Evolutionary conservation across 2,113 vertebrate species (phyloP).

Genomic region (Boleophthalmus pectinirostris): DNA sequence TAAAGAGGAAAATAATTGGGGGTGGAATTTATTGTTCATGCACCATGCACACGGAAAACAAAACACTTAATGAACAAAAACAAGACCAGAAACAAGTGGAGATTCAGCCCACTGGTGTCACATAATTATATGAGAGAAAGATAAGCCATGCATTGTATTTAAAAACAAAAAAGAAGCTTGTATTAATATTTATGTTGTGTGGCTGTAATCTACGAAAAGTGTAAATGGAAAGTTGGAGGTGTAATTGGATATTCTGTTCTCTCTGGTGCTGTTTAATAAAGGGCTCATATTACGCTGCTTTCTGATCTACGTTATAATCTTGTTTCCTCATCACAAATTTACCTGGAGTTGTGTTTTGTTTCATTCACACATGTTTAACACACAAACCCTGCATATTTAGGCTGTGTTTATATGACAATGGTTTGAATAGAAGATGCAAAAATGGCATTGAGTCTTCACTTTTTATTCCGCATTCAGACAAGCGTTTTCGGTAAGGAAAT

Average conservation of each 20-base stretch:
- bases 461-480: too few relatives aligned
- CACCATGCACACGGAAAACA: background rate
- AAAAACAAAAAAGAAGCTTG: conserved; percentile 18
- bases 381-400: too few relatives aligned
- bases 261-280: conserved; percentile 43
- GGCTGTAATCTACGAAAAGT: conserved; percentile 16
- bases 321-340: too few relatives aligned
- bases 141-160: conserved; percentile 18
- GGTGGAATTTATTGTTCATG: conserved; percentile 12
- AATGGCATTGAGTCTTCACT: too few relatives aligned
- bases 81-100: background rate
- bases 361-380: too few relatives aligned
- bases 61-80: conserved; percentile 9
- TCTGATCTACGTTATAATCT: too few relatives aligned
- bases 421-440: too few relatives aligned
- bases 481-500: too few relatives aligned
- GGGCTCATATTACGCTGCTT: background rate
- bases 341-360: too few relatives aligned
- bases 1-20: conserved; percentile 13
- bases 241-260: conserved; percentile 10
- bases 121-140: conserved; percentile 9
- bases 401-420: too few relatives aligned
- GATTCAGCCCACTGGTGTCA: conserved; percentile 1
- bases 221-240: conserved; percentile 18
- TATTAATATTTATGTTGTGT: conserved; percentile 26